Evolutionary conservation across 2,797 vertebrate species (phyloP).

Genomic region (Gobionotothen gibberifrons): DNA sequence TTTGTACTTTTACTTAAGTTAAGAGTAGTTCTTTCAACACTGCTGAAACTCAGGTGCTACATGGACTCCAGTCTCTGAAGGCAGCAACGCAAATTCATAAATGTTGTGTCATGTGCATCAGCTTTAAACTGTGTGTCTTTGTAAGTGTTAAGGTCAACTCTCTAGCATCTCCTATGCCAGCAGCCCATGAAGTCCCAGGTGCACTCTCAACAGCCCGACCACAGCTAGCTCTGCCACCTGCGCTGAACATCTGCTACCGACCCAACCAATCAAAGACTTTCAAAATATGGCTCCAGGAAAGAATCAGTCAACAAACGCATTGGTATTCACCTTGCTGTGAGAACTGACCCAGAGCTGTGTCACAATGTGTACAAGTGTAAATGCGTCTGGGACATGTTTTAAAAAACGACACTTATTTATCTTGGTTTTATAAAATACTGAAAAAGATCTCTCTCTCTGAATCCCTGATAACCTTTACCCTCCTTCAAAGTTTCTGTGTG

Average conservation of each 20-base stretch:
- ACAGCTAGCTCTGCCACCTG: conserved; percentile 22
- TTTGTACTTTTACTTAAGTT: too few relatives aligned
- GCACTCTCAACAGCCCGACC: background rate
- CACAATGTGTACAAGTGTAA: background rate
- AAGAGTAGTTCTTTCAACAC: too few relatives aligned
- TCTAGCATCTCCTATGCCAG: background rate
- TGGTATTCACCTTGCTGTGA: conserved; percentile 6
- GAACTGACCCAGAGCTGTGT: background rate
- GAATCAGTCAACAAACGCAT: background rate
- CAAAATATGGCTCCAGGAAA: conserved; percentile 15
- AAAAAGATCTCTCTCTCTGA: background rate
- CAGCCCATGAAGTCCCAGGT: conserved; percentile 10
- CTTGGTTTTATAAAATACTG: background rate
- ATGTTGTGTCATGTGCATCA: background rate
- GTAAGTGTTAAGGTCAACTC: conserved; percentile 1
- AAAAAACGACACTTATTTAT: background rate
- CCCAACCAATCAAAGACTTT: conserved; percentile 1
- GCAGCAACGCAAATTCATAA: background rate
- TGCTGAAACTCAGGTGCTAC: background rate
- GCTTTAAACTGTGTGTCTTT: background rate
- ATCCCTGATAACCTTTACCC: background rate
- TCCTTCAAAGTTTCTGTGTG: background rate
- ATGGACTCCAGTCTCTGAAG: background rate
- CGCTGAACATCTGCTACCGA: conserved; percentile 17
- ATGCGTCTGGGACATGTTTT: background rate